These are phyloP conservation scores for Drosophila nebulosa DNA, from an alignment of 1,140 invertebrate species.

Conservation along the genomic window DNA sequence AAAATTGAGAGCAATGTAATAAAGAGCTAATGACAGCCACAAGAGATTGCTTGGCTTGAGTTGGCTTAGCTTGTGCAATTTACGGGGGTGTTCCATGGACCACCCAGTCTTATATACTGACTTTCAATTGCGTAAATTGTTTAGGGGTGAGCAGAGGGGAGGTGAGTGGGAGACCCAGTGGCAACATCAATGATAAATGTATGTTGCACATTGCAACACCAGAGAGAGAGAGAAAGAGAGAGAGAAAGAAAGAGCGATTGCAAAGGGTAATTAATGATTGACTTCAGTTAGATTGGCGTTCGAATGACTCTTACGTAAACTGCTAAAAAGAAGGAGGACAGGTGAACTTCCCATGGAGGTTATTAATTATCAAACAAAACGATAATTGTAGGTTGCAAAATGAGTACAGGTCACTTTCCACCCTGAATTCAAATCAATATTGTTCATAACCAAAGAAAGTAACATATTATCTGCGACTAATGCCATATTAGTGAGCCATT, in stretches of 20 bases:
- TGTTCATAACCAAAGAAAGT: no score
- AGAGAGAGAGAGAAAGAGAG: slow-evolving; percentile 11
- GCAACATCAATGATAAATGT: slow-evolving; percentile 64
- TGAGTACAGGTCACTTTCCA: no score
- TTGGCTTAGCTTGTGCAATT: neutral
- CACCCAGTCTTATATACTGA: slow-evolving; percentile 51
- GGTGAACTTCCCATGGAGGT: neutral
- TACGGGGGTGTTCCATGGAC: slow-evolving; percentile 15
- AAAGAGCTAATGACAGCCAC: slow-evolving; percentile 43
- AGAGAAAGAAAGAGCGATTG: slow-evolving; percentile 21
- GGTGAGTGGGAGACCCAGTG: slow-evolving; percentile 28
- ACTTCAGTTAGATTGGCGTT: neutral
- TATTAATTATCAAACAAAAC: neutral
- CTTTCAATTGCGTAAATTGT: slow-evolving; percentile 65
- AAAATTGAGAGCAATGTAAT: slow-evolving; percentile 40
- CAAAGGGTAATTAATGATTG: slow-evolving; percentile 53
- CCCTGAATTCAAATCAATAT: no score
- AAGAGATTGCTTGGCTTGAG: slow-evolving; percentile 53
- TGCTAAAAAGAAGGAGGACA: neutral
- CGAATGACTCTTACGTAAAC: neutral
- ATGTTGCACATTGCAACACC: slow-evolving; percentile 30
- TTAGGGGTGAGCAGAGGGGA: slow-evolving; percentile 15
- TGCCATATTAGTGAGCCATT: no score
- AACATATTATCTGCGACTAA: no score
- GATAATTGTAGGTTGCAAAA: neutral